These are phyloP conservation scores for Sebastes vulpes DNA, from an alignment of 2,797 vertebrate genomes.

Conservation along the genomic window DNA sequence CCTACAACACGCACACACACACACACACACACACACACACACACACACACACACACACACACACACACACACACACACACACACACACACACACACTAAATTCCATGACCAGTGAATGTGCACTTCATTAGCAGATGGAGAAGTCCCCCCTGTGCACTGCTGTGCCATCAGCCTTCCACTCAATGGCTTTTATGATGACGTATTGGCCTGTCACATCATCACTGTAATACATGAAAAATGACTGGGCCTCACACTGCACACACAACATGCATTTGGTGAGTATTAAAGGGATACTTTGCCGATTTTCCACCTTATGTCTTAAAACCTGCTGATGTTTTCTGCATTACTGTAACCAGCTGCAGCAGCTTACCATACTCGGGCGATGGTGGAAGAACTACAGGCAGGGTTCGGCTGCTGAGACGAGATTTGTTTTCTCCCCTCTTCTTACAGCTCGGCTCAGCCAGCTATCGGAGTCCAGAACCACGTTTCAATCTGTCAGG, in stretches of 20 bases:
- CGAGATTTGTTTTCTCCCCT: constrained; percentile 33
- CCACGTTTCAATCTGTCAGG: constrained; percentile 42
- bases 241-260: constrained; percentile 7
- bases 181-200: constrained; percentile 69
- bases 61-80: constrained; percentile 7
- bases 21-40: constrained; percentile 17
- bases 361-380: neutral
- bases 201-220: constrained; percentile 62
- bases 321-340: constrained; percentile 9
- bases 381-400: neutral
- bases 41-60: too few species aligned
- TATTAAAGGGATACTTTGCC: constrained; percentile 18
- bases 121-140: constrained; percentile 78
- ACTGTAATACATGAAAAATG: constrained; percentile 52
- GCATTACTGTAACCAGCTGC: neutral
- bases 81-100: constrained; percentile 34
- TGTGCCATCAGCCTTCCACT: constrained; percentile 61
- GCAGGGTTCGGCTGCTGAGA: neutral
- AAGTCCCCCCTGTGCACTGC: constrained; percentile 55
- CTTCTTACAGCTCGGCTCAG: constrained; percentile 38
- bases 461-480: constrained; percentile 22
- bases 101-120: constrained; percentile 64
- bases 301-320: constrained; percentile 4
- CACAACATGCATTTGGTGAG: neutral
- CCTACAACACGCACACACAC: neutral